Evolutionary conservation across 1,140 invertebrate genomes (phyloP).

Genomic region (Archegozetes longisetosus): DNA sequence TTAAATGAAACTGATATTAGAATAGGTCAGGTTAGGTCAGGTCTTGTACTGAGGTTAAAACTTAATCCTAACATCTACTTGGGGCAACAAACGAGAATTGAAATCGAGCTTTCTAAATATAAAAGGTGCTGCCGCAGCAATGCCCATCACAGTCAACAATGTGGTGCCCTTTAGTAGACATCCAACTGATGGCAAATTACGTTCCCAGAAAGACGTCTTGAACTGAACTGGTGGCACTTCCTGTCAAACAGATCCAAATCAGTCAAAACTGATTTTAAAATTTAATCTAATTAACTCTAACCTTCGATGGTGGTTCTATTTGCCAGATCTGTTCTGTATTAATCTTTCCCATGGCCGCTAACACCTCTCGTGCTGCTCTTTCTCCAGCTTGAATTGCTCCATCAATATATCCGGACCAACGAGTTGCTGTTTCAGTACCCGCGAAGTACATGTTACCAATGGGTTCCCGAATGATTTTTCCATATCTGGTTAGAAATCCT

Average conservation of each 20-base stretch:
- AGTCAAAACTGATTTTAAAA: too few relatives aligned
- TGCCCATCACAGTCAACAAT: not conserved
- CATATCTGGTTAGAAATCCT: constrained; percentile 29
- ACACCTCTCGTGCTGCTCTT: constrained; percentile 30
- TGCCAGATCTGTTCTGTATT: constrained; percentile 17
- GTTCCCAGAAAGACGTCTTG: not conserved
- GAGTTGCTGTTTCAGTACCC: constrained; percentile 34
- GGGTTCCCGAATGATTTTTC: constrained; percentile 26
- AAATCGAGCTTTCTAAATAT: too few relatives aligned
- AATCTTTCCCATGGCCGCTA: constrained; percentile 20
- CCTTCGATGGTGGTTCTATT: constrained; percentile 17
- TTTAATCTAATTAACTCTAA: too few relatives aligned
- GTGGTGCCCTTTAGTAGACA: not conserved
- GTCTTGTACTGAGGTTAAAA: too few relatives aligned
- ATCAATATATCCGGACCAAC: constrained; percentile 36
- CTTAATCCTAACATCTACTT: too few relatives aligned
- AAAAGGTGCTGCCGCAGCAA: not conserved
- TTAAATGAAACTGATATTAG: too few relatives aligned
- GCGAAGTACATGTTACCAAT: constrained; percentile 30
- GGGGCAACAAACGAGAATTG: too few relatives aligned
- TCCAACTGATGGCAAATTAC: not conserved
- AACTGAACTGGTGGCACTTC: not conserved
- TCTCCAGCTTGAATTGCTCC: constrained; percentile 33
- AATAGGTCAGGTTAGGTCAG: too few relatives aligned
- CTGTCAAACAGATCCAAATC: too few relatives aligned